Evolutionary conservation across 2,113 vertebrate genomes (phyloP).

Genomic region (Prunella fulvescens): DNA sequence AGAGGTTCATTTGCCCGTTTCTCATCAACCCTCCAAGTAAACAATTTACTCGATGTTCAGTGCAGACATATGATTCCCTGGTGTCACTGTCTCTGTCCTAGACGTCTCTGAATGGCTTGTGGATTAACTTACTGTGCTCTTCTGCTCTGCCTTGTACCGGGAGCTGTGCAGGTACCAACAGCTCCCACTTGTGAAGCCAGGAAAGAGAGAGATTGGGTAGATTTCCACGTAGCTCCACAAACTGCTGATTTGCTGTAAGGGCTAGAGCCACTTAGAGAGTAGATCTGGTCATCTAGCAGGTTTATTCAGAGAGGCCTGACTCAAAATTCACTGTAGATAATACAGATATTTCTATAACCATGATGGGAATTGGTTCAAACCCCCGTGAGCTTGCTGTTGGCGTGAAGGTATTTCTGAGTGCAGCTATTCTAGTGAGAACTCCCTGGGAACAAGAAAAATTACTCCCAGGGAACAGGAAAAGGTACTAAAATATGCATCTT

Average conservation of each 20-base stretch:
- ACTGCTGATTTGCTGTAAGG: conserved; percentile 47
- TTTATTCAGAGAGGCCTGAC: neutral
- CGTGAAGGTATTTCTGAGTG: neutral
- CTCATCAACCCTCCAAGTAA: conserved; percentile 5
- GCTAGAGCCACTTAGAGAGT: neutral
- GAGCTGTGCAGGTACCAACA: conserved; percentile 28
- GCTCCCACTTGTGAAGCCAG: conserved; percentile 45
- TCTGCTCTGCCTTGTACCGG: conserved; percentile 10
- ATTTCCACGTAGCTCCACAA: conserved; percentile 15
- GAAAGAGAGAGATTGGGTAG: conserved; percentile 8
- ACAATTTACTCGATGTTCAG: neutral
- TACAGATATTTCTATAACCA: neutral
- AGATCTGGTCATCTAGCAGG: neutral
- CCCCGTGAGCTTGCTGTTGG: neutral
- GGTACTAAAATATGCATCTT: neutral
- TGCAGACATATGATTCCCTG: conserved; percentile 18
- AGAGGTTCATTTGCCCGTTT: conserved; percentile 6
- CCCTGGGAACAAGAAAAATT: neutral
- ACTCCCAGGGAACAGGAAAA: neutral
- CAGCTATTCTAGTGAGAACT: neutral
- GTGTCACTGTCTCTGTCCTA: conserved; percentile 1
- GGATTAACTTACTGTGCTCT: conserved; percentile 35
- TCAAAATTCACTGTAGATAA: neutral
- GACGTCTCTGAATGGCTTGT: neutral
- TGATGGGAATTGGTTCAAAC: neutral